These are phyloP conservation scores for Chymomyza fuscimana DNA, from an alignment of 2,888 invertebrate genomes.

Conservation along the genomic window DNA sequence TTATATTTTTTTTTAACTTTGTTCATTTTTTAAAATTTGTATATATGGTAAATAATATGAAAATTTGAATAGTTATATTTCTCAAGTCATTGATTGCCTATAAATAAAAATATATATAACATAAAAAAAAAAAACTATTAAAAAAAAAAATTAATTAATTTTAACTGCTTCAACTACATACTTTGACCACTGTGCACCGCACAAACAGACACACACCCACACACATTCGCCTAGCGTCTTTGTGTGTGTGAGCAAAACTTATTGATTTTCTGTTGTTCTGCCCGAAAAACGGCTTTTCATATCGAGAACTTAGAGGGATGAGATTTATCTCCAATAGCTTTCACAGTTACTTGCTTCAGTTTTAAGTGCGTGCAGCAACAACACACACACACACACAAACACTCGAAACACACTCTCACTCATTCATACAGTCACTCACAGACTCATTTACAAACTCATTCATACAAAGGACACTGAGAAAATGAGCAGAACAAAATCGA, in stretches of 20 bases:
- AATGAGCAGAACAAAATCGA: constrained; percentile 52
- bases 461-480: constrained; percentile 40
- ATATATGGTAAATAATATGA: too few relatives aligned
- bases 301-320: not conserved
- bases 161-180: too few relatives aligned
- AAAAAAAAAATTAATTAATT: not conserved
- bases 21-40: too few relatives aligned
- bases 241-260: constrained; percentile 45
- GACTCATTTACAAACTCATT: constrained; percentile 6
- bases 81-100: too few relatives aligned
- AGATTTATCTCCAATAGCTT: not conserved
- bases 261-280: constrained; percentile 62
- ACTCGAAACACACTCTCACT: not conserved
- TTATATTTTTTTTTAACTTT: too few relatives aligned
- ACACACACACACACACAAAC: not conserved
- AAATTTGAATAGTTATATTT: too few relatives aligned
- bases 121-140: too few relatives aligned
- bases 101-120: too few relatives aligned
- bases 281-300: constrained; percentile 4
- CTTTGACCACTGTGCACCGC: not conserved
- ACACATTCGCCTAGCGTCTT: constrained; percentile 39
- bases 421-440: not conserved
- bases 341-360: constrained; percentile 2
- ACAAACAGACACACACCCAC: constrained; percentile 1
- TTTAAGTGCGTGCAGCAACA: constrained; percentile 5